A percentile compares a stretch with the other conserved stretches of the same genome.
Conservation (phyloP, 2,797 vertebrate genomes). For the Melanotaenia maccullochi region DNA sequence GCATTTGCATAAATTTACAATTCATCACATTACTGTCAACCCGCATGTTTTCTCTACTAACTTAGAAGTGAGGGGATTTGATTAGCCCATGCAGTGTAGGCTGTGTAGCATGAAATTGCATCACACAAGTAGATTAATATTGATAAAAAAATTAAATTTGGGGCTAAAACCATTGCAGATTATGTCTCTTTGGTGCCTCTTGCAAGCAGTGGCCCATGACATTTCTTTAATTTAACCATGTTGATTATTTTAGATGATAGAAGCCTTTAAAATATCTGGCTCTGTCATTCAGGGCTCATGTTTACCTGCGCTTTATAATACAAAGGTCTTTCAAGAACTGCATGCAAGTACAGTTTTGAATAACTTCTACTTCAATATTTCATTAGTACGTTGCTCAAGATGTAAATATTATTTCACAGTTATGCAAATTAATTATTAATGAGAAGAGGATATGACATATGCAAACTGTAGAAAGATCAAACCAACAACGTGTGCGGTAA, state of each 20-base stretch:
- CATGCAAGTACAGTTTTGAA: neutral
- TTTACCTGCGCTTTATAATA: slow-evolving; percentile 1
- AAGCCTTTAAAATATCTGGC: slow-evolving; percentile 22
- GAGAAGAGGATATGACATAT: neutral
- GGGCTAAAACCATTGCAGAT: slow-evolving; percentile 48
- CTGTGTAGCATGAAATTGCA: slow-evolving; percentile 65
- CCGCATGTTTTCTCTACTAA: slow-evolving; percentile 28
- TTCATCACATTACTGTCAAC: slow-evolving; percentile 42
- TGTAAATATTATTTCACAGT: neutral
- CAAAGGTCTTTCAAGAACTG: neutral
- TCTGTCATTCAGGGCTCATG: neutral
- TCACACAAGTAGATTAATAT: slow-evolving; percentile 62
- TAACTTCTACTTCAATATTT: neutral
- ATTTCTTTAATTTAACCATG: slow-evolving; percentile 16
- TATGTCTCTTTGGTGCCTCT: slow-evolving; percentile 15
- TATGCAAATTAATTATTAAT: neutral
- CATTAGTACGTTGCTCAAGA: neutral
- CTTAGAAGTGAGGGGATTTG: slow-evolving; percentile 48
- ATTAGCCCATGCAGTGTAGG: slow-evolving; percentile 36
- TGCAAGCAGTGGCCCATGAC: slow-evolving; percentile 31
- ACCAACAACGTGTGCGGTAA: neutral
- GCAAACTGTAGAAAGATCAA: neutral
- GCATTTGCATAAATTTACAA: slow-evolving; percentile 62
- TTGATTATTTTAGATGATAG: slow-evolving; percentile 46
- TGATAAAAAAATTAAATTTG: slow-evolving; percentile 51